Conservation (phyloP, 1,140 invertebrate species). For the Lethocerus indicus region DNA sequence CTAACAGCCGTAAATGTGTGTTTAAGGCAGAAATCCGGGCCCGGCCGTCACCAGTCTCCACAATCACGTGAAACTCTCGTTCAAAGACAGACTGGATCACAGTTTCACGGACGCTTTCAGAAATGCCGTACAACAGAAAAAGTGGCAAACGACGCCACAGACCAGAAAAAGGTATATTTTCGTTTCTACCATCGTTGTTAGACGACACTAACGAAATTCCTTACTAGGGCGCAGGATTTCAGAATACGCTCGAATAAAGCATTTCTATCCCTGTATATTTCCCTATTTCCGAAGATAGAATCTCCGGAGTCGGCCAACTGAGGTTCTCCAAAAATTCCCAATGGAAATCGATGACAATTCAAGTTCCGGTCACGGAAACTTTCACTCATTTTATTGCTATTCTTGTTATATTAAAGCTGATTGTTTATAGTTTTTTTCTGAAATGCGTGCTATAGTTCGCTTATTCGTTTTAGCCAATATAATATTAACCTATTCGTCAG, state of each 20-base stretch:
- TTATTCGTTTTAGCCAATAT: too few species aligned
- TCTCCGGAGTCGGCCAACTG: not conserved
- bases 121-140: conserved; percentile 37
- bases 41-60: conserved; percentile 50
- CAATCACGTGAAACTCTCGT: conserved; percentile 72
- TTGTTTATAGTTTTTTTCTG: too few species aligned
- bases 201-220: not conserved
- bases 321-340: not conserved
- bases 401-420: too few species aligned
- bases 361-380: too few species aligned
- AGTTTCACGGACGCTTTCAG: conserved; percentile 46
- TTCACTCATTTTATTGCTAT: too few species aligned
- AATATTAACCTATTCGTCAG: too few species aligned
- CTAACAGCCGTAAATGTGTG: not conserved
- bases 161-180: too few species aligned
- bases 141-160: conserved; percentile 33
- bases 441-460: too few species aligned
- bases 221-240: not conserved
- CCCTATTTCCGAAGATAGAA: not conserved
- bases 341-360: too few species aligned
- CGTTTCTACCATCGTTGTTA: too few species aligned
- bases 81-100: conserved; percentile 62
- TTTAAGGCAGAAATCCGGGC: conserved; percentile 45
- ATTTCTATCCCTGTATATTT: not conserved
- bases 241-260: not conserved